phyloP scores from a whole-genome alignment of 2,888 invertebrate species.

The Ecdyonurus torrentis region DNA sequence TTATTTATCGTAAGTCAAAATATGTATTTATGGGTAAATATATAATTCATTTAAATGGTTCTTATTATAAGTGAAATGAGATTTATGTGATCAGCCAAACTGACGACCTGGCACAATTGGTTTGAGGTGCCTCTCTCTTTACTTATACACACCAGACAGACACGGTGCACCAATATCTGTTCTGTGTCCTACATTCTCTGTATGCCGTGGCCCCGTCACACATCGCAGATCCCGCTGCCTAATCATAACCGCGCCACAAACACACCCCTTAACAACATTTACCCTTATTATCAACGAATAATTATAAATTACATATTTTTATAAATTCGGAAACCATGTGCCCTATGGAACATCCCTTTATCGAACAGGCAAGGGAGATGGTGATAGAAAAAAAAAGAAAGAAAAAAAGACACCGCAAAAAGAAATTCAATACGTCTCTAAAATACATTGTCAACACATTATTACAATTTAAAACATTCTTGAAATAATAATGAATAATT shows the following conservation, averaged over 20 bases:
- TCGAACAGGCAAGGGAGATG: neutral
- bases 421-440: neutral
- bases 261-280: neutral
- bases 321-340: conserved; percentile 4
- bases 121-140: neutral
- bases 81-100: neutral
- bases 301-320: neutral
- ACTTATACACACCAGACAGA: neutral
- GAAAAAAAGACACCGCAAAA: conserved; percentile 10
- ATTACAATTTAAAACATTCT: neutral
- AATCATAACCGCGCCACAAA: neutral
- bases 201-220: neutral
- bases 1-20: too few relatives aligned
- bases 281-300: neutral
- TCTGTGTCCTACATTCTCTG: neutral
- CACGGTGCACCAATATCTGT: neutral
- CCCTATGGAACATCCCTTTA: neutral
- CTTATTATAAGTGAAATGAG: neutral
- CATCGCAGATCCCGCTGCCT: neutral
- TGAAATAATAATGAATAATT: conserved; percentile 4
- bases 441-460: neutral
- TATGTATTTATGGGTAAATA: too few relatives aligned
- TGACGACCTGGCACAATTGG: conserved; percentile 1
- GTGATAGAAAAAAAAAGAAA: conserved; percentile 6
- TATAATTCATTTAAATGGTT: neutral